Conservation (phyloP, 2,113 vertebrate genomes). For the Gorsachius goisagi region DNA sequence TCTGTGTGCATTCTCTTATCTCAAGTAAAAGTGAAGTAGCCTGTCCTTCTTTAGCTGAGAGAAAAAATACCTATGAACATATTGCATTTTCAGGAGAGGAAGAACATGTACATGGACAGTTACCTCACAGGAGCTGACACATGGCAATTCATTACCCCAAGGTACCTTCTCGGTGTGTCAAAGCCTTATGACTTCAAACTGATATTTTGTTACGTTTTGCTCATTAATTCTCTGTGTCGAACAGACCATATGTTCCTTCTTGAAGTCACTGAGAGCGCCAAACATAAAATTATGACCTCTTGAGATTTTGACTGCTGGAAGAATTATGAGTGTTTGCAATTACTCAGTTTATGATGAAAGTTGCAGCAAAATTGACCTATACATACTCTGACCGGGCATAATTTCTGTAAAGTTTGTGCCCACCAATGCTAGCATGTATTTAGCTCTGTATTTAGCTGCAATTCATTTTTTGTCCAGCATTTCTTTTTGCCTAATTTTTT, state of each 20-base stretch:
- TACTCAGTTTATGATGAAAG: background rate
- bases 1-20: background rate
- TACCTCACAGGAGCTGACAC: background rate
- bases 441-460: background rate
- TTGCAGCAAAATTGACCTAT: background rate
- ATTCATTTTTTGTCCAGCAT: background rate
- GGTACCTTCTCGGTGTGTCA: background rate
- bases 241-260: background rate
- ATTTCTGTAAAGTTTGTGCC: background rate
- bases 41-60: background rate
- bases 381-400: background rate
- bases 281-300: background rate
- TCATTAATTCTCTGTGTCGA: background rate
- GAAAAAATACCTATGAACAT: background rate
- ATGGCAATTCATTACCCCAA: background rate
- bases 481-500: background rate
- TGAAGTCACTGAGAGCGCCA: background rate
- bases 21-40: background rate
- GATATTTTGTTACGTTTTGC: background rate
- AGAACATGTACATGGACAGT: background rate
- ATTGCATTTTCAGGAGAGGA: background rate
- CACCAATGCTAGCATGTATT: background rate
- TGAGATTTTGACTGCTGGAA: background rate
- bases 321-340: background rate
- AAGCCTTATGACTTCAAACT: background rate